phyloP scores from a whole-genome alignment of 2,797 vertebrate genomes.

The Meriones psammophilus region DNA sequence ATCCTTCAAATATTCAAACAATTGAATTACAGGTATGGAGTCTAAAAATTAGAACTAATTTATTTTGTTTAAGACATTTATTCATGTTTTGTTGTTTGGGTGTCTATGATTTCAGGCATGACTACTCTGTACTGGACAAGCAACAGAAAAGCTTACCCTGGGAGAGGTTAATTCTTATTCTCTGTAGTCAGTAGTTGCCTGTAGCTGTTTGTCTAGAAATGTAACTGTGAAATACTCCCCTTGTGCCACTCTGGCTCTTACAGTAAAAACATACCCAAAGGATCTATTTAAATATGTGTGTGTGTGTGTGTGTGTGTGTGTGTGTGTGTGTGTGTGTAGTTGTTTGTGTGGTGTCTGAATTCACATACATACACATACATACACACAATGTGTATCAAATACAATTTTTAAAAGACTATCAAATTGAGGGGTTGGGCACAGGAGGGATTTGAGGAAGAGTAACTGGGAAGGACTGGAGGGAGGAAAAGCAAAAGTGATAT shows the following conservation, averaged over 20 bases:
- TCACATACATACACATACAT: not conserved
- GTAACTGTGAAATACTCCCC: not conserved
- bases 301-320: not conserved
- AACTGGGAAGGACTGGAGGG: not conserved
- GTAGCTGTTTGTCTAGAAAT: not conserved
- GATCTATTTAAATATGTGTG: not conserved
- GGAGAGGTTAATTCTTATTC: not conserved
- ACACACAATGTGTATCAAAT: not conserved
- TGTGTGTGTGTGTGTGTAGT: not conserved
- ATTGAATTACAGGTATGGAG: not conserved
- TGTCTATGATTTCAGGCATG: too few species aligned
- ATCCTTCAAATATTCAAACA: not conserved
- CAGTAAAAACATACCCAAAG: not conserved
- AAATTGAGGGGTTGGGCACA: too few species aligned
- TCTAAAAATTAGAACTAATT: not conserved
- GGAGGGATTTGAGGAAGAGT: not conserved
- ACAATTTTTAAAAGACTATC: not conserved
- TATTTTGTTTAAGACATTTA: not conserved
- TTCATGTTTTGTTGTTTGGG: not conserved
- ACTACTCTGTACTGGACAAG: not conserved
- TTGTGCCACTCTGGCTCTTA: not conserved
- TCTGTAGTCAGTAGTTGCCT: not conserved
- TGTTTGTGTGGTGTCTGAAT: not conserved
- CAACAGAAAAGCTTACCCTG: not conserved
- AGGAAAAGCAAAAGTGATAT: not conserved